Conservation (phyloP, 2,113 vertebrate species). For the Chionodraco myersi region DNA sequence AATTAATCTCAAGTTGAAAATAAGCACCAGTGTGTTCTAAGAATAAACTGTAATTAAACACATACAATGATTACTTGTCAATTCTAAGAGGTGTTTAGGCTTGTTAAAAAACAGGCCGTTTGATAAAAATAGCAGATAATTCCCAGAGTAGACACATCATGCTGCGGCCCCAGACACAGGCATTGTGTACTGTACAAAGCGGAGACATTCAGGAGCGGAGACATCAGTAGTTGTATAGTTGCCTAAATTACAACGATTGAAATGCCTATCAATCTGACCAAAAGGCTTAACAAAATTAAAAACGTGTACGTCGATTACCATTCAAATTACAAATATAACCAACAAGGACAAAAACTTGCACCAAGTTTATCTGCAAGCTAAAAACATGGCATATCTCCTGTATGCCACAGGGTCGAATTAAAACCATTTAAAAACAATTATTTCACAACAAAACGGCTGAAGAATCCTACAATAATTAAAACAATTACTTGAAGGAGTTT, state of each 20-base stretch:
- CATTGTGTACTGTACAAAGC: slow-evolving; percentile 90
- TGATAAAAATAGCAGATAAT: slow-evolving; percentile 89
- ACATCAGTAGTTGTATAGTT: slow-evolving; percentile 86
- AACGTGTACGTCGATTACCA: slow-evolving; percentile 19
- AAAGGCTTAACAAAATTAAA: slow-evolving; percentile 20
- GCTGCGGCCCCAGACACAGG: slow-evolving; percentile 93
- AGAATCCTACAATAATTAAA: slow-evolving; percentile 1
- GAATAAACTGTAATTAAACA: slow-evolving; percentile 89
- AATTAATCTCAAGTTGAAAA: slow-evolving; percentile 68
- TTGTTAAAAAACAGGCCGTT: slow-evolving; percentile 52
- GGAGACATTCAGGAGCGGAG: slow-evolving; percentile 93
- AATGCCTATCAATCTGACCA: slow-evolving; percentile 55
- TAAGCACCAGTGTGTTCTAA: slow-evolving; percentile 90
- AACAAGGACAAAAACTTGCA: slow-evolving; percentile 42
- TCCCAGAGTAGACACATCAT: slow-evolving; percentile 91
- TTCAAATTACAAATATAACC: slow-evolving; percentile 54
- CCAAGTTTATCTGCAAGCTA: neutral
- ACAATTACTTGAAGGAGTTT: slow-evolving; percentile 1
- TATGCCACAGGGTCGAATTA: slow-evolving; percentile 21
- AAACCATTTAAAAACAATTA: neutral
- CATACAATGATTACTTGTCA: slow-evolving; percentile 46
- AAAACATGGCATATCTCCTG: slow-evolving; percentile 45
- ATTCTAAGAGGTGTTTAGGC: slow-evolving; percentile 26
- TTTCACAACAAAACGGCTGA: slow-evolving; percentile 15
- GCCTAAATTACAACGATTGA: slow-evolving; percentile 50